phyloP scores from a whole-genome alignment of 2,888 invertebrate species.

The Notodonta ziczac region DNA sequence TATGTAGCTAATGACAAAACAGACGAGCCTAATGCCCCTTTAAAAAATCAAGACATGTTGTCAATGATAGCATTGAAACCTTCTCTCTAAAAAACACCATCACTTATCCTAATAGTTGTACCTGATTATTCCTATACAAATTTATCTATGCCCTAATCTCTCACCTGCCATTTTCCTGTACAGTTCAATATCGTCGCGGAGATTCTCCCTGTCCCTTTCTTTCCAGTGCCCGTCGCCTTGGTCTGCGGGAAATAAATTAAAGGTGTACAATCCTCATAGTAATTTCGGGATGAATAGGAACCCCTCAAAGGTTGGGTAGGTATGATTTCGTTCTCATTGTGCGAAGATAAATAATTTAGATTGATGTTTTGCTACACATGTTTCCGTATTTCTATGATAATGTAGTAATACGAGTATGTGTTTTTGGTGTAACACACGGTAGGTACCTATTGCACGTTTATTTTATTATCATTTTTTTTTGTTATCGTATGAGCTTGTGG shows the following conservation, averaged over 20 bases:
- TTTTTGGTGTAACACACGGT: too few relatives aligned
- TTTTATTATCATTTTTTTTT: too few relatives aligned
- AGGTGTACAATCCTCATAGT: constrained; percentile 37
- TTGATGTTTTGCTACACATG: constrained; percentile 46
- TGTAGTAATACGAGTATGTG: too few relatives aligned
- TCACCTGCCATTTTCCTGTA: constrained; percentile 71
- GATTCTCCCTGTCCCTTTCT: constrained; percentile 60
- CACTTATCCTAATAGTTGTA: too few relatives aligned
- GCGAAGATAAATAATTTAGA: constrained; percentile 38
- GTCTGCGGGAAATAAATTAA: constrained; percentile 61
- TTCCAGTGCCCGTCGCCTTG: constrained; percentile 75
- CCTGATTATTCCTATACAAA: too few relatives aligned
- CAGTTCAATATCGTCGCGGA: constrained; percentile 61
- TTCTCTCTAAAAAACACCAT: too few relatives aligned
- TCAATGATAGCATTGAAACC: too few relatives aligned
- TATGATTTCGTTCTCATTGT: constrained; percentile 51
- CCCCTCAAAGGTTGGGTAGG: constrained; percentile 37
- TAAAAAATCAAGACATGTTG: too few relatives aligned
- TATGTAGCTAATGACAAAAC: too few relatives aligned
- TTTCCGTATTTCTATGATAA: constrained; percentile 25
- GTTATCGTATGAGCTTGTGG: too few relatives aligned
- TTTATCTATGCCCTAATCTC: constrained; percentile 9
- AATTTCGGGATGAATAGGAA: constrained; percentile 43
- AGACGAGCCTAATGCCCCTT: too few relatives aligned
- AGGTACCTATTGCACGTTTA: too few relatives aligned